These are phyloP conservation scores for Plagiodera versicolora DNA, from an alignment of 2,888 invertebrate species.

Conservation along the genomic window DNA sequence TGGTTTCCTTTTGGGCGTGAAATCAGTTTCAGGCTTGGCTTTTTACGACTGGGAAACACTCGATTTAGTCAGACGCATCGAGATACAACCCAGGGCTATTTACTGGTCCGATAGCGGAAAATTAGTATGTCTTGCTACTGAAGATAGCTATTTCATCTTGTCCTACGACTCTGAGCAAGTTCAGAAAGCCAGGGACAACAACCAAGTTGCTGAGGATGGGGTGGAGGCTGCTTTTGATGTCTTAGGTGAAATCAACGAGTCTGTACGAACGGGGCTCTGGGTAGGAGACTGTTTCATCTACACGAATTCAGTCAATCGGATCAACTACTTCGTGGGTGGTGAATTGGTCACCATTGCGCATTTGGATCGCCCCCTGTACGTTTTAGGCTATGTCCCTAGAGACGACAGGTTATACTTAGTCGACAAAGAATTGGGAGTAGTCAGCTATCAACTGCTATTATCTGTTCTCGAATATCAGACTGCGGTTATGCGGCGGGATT, in stretches of 20 bases:
- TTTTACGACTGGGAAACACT: conserved; percentile 98
- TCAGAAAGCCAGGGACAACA: conserved; percentile 73
- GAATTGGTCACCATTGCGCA: conserved; percentile 99
- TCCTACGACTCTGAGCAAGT: conserved; percentile 85
- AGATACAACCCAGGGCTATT: conserved; percentile 91
- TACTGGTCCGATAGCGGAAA: conserved; percentile 97
- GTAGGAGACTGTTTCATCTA: conserved; percentile 99
- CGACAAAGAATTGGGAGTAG: conserved; percentile 96
- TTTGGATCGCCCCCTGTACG: conserved; percentile 94
- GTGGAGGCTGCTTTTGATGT: conserved; percentile 97
- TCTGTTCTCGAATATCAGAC: conserved; percentile 98
- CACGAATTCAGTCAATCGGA: conserved; percentile 94
- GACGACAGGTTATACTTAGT: conserved; percentile 95
- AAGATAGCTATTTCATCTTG: conserved; percentile 93
- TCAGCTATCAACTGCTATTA: conserved; percentile 90
- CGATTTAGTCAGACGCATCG: conserved; percentile 91
- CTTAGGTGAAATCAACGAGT: conserved; percentile 91
- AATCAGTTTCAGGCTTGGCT: conserved; percentile 87
- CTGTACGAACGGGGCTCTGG: conserved; percentile 94
- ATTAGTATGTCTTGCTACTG: conserved; percentile 90
- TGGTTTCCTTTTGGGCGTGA: conserved; percentile 64
- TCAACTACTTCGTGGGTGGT: conserved; percentile 99
- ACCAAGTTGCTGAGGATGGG: conserved; percentile 85
- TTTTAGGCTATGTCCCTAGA: conserved; percentile 90
- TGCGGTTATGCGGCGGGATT: conserved; percentile 98